Conservation (phyloP, 1,140 invertebrate genomes). For the Lepidotrigona ventralis region DNA sequence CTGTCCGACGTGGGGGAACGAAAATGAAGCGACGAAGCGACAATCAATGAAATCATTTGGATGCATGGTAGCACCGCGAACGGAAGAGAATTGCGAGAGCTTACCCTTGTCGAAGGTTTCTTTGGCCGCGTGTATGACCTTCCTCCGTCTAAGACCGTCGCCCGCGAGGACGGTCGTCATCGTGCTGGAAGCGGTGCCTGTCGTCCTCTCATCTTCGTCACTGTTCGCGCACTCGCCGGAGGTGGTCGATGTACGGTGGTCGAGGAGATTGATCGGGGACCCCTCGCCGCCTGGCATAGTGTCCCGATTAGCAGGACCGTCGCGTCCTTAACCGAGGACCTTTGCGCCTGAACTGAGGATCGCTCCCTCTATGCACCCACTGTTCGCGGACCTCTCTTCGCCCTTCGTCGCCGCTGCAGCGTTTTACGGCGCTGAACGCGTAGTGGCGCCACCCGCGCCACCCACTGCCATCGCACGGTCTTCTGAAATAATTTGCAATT, state of each 20-base stretch:
- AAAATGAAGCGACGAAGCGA: not conserved
- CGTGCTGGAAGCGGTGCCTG: conserved; percentile 48
- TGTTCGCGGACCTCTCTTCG: not conserved
- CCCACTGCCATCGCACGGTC: not conserved
- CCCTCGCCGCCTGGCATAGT: conserved; percentile 79
- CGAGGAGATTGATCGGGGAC: conserved; percentile 73
- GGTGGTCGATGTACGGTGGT: conserved; percentile 45
- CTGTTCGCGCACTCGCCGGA: conserved; percentile 61
- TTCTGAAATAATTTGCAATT: not conserved
- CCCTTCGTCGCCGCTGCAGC: conserved; percentile 4
- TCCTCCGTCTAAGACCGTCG: conserved; percentile 79
- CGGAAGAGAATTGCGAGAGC: conserved; percentile 30
- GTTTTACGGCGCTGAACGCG: not conserved
- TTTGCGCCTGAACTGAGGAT: conserved; percentile 68
- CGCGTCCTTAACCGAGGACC: conserved; percentile 74
- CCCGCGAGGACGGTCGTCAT: conserved; percentile 61
- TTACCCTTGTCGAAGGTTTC: conserved; percentile 84
- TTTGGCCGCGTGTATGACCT: conserved; percentile 83
- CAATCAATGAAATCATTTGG: not conserved
- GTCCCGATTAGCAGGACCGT: conserved; percentile 69
- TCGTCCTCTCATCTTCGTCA: conserved; percentile 66
- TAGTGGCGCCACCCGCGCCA: conserved; percentile 19
- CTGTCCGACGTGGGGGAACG: not conserved
- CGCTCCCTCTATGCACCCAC: conserved; percentile 22
- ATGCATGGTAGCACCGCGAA: too few relatives aligned